These are phyloP conservation scores for Hydrolagus affinis DNA, from an alignment of 2,113 vertebrate species.

Conservation along the genomic window DNA sequence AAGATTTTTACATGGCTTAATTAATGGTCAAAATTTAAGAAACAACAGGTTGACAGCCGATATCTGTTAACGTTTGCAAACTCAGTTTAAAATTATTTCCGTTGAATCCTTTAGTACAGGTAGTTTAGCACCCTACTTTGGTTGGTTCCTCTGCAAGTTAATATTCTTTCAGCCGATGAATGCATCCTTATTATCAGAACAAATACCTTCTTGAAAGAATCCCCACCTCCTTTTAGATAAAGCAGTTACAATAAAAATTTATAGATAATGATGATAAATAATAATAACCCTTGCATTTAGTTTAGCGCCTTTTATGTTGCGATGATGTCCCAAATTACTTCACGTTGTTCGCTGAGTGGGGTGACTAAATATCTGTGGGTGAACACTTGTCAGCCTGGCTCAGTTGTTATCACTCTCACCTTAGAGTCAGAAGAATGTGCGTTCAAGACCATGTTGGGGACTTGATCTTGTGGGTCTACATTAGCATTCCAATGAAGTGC, in stretches of 20 bases:
- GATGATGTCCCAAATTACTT: too few relatives aligned
- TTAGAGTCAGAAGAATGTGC: too few relatives aligned
- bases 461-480: too few relatives aligned
- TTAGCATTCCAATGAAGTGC: too few relatives aligned
- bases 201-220: constrained; percentile 1
- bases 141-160: not conserved
- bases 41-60: too few relatives aligned
- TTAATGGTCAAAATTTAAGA: not conserved
- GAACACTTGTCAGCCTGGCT: too few relatives aligned
- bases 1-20: not conserved
- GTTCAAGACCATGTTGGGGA: too few relatives aligned
- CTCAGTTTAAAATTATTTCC: not conserved
- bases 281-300: too few relatives aligned
- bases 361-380: too few relatives aligned
- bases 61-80: not conserved
- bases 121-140: not conserved
- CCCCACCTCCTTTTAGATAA: not conserved
- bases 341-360: too few relatives aligned
- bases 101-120: not conserved
- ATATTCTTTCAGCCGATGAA: not conserved
- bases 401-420: too few relatives aligned
- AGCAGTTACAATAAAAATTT: not conserved
- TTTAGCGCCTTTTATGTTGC: too few relatives aligned
- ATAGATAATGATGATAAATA: not conserved
- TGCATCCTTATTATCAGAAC: not conserved